phyloP scores from a whole-genome alignment of 2,888 invertebrate species.

The Diarsia brunnea region DNA sequence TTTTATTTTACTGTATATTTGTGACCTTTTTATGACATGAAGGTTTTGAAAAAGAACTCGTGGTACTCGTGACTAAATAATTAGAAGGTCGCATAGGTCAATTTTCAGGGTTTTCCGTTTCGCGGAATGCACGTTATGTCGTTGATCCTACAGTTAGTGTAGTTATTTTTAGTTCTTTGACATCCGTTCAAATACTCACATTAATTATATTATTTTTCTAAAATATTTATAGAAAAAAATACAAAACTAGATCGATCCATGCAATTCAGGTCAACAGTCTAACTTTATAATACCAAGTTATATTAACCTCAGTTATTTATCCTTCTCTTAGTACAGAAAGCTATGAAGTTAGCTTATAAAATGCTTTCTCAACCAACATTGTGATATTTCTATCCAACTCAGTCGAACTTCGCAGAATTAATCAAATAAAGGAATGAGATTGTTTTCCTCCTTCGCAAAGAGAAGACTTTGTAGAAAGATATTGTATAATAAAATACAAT shows the following conservation, averaged over 20 bases:
- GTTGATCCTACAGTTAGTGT: no score
- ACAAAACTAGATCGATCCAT: neutral
- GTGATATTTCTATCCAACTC: constrained; percentile 26
- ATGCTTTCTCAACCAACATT: constrained; percentile 6
- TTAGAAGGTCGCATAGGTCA: no score
- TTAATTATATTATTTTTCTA: no score
- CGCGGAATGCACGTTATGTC: no score
- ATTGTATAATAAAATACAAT: constrained; percentile 1
- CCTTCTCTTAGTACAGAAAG: neutral
- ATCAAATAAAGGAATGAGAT: constrained; percentile 35
- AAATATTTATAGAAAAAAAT: neutral
- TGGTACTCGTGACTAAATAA: no score
- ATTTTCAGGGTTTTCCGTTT: no score
- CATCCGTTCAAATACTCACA: no score
- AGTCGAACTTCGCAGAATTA: constrained; percentile 24
- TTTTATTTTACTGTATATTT: no score
- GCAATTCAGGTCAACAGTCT: constrained; percentile 17
- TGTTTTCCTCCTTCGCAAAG: constrained; percentile 22
- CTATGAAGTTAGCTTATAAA: constrained; percentile 29
- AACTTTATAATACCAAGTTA: constrained; percentile 2
- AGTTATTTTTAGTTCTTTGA: no score
- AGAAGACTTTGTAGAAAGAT: constrained; percentile 6
- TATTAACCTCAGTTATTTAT: constrained; percentile 12
- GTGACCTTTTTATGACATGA: neutral
- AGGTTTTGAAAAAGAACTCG: no score